A percentile compares a stretch with the other conserved stretches of the same genome.
phyloP scores from a whole-genome alignment of 2,797 vertebrate species.

The Rhynchonycteris naso region DNA sequence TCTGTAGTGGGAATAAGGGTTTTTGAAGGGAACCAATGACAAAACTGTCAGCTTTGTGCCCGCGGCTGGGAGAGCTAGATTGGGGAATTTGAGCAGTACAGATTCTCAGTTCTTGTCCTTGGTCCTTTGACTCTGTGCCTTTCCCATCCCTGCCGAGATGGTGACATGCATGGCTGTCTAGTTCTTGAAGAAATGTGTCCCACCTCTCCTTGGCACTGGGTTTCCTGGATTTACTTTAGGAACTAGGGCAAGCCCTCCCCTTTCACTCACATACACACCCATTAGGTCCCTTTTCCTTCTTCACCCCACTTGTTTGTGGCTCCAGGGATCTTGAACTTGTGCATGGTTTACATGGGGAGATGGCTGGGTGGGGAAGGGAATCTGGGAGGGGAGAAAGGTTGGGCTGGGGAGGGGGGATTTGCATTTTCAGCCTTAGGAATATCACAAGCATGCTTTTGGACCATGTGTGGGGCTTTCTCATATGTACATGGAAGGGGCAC shows the following conservation, averaged over 20 bases:
- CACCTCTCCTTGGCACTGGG: neutral
- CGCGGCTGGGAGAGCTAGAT: neutral
- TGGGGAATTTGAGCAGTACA: neutral
- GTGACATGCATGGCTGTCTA: neutral
- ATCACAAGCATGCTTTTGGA: slow-evolving; percentile 74
- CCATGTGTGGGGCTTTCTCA: slow-evolving; percentile 62
- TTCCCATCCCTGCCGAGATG: neutral
- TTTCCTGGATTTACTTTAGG: slow-evolving; percentile 41
- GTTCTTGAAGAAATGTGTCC: neutral
- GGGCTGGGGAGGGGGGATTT: slow-evolving; percentile 41
- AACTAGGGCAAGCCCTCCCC: neutral
- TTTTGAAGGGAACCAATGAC: neutral
- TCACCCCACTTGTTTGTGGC: slow-evolving; percentile 26
- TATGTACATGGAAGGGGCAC: neutral
- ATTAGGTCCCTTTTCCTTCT: slow-evolving; percentile 12
- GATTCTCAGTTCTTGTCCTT: neutral
- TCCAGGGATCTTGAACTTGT: slow-evolving; percentile 61
- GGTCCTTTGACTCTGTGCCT: neutral
- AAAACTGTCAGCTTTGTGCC: neutral
- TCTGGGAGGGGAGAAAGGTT: neutral
- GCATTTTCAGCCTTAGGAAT: slow-evolving; percentile 60
- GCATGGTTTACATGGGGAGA: slow-evolving; percentile 71
- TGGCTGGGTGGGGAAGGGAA: slow-evolving; percentile 48
- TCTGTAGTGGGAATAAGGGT: neutral
- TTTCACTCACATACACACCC: neutral